Evolutionary conservation across 1,140 invertebrate species (phyloP).

Genomic region (Diorhabda elongata): DNA sequence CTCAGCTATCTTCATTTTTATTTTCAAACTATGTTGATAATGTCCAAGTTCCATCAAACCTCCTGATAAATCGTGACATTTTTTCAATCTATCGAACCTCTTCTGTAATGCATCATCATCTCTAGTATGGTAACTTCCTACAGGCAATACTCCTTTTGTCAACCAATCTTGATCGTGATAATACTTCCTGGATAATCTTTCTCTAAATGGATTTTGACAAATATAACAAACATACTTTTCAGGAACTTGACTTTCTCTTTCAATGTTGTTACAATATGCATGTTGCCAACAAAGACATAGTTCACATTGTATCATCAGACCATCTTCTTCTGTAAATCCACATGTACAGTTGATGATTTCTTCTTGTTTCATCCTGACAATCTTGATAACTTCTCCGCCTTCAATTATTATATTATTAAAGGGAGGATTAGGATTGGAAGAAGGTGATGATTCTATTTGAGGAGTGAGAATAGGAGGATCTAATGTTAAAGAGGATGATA

Average conservation of each 20-base stretch:
- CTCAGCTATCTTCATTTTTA: slow-evolving; percentile 75
- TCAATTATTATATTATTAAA: slow-evolving; percentile 49
- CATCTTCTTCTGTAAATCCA: slow-evolving; percentile 78
- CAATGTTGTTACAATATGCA: slow-evolving; percentile 80
- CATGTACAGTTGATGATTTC: slow-evolving; percentile 48
- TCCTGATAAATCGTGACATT: slow-evolving; percentile 68
- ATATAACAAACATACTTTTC: slow-evolving; percentile 87
- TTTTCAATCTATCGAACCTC: slow-evolving; percentile 54
- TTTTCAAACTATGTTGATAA: slow-evolving; percentile 64
- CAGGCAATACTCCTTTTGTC: slow-evolving; percentile 73
- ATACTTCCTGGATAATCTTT: slow-evolving; percentile 66
- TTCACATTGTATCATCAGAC: slow-evolving; percentile 93
- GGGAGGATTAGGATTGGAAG: slow-evolving; percentile 8
- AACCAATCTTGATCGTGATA: slow-evolving; percentile 84
- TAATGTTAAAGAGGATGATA: slow-evolving; percentile 3
- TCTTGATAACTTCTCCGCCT: slow-evolving; percentile 61
- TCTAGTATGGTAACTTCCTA: slow-evolving; percentile 47
- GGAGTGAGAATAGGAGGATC: slow-evolving; percentile 15
- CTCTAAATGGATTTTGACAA: slow-evolving; percentile 73
- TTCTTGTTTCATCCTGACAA: slow-evolving; percentile 60
- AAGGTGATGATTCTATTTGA: slow-evolving; percentile 9
- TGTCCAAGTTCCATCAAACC: slow-evolving; percentile 63
- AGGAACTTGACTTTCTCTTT: slow-evolving; percentile 72
- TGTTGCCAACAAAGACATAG: slow-evolving; percentile 93
- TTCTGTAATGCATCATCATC: slow-evolving; percentile 45